These are phyloP conservation scores for Palythoa caribaeorum DNA, from an alignment of 92 coral and sea anemone genomes.

Conservation along the genomic window DNA sequence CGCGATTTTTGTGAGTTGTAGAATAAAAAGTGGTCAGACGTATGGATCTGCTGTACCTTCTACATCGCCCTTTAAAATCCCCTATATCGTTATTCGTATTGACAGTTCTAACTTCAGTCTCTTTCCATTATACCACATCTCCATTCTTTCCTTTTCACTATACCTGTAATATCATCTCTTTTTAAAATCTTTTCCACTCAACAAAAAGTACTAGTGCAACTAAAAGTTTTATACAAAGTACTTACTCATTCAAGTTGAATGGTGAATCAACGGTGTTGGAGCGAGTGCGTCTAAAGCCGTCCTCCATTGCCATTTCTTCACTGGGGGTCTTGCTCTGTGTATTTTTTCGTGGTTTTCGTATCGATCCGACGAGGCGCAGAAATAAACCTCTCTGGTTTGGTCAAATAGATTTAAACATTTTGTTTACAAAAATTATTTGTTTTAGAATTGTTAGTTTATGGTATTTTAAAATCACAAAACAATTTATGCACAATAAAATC, in stretches of 20 bases:
- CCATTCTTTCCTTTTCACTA: background rate
- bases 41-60: too few relatives aligned
- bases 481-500: background rate
- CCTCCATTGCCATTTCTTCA: constrained; percentile 13
- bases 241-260: constrained; percentile 26
- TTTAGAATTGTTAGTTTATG: background rate
- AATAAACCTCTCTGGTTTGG: constrained; percentile 28
- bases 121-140: background rate
- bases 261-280: constrained; percentile 29
- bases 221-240: background rate
- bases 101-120: too few relatives aligned
- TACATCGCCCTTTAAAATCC: too few relatives aligned
- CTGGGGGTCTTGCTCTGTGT: background rate
- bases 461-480: background rate
- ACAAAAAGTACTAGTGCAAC: background rate
- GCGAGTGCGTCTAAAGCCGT: constrained; percentile 5
- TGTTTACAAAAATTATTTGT: background rate
- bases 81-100: too few relatives aligned
- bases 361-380: constrained; percentile 50
- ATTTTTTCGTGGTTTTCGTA: constrained; percentile 34
- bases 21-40: too few relatives aligned
- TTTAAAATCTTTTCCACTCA: background rate
- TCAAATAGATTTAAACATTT: background rate
- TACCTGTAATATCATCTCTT: background rate
- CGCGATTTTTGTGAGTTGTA: too few relatives aligned